Base-by-base conservation (phyloP, 2,113 vertebrate species). In the Paradoxurus hermaphroditus region DNA sequence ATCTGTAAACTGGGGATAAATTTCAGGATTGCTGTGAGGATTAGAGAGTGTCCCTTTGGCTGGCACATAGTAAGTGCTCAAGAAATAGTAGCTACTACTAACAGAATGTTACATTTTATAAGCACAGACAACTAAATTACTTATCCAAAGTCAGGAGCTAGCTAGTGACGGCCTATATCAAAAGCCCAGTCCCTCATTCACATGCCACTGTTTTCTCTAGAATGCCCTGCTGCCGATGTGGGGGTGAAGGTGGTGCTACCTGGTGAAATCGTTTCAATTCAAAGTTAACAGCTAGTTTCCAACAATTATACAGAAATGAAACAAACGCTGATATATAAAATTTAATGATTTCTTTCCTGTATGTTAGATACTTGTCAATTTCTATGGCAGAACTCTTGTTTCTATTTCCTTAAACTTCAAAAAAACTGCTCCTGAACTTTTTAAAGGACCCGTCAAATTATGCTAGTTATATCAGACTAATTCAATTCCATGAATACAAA, bases 211-310 rank as follows among this genome's bases (percentile, higher is more conserved):
- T 21, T 46, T 84, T 21, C 73, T 82, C 51, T 49, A 83, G 68
- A 84, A 59, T 29, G 15, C 15, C 82, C 5, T 13, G 25, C n/a
- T 77, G 49, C 34, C 18, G 2, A 46, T 53, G 27, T 31, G 1
- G 44, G n/a, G 21, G 23, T 4, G 4, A 11, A 29, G 16, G 6
- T 3, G 21, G 3, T 62, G 41, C 81, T 79, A 92, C 16, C 19
- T 62, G 51, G 15, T 56, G 49, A 92, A 97, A 93, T 5, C 12
- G 92, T 83, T 89, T 90, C n/a, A 25, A 41, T 25, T 15, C 25
- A 87, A 96, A 97, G 75, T 39, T 5, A 88, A 91, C 21, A 82
- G 77, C 18, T 41, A 86, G 51, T 46, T 73, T 96, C 72, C 34
- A 95, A 90, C 6, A 62, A 19, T 62, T n/a, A 95, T 7, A 63